A percentile compares a stretch with the other conserved stretches of the same genome.
These are phyloP conservation scores for Xenopus borealis DNA, from an alignment of 2,113 vertebrate genomes.

Conservation along the genomic window DNA sequence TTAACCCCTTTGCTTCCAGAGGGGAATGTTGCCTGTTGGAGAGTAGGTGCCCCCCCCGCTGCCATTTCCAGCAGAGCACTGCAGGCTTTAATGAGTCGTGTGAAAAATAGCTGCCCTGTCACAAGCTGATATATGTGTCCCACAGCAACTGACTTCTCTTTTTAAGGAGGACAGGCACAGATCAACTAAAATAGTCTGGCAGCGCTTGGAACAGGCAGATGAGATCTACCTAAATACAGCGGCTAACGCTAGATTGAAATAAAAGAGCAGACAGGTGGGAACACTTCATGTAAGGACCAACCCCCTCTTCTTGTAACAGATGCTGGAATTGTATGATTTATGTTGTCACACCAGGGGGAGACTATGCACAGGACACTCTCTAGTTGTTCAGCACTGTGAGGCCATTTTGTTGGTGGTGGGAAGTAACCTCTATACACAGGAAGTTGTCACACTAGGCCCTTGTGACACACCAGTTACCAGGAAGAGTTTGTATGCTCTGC, in stretches of 20 bases:
- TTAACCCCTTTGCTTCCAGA: constrained; percentile 8
- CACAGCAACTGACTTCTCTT: constrained; percentile 23
- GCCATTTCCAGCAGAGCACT: background rate
- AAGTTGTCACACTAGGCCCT: too few relatives aligned
- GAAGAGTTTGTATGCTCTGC: too few relatives aligned
- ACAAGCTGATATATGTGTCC: constrained; percentile 27
- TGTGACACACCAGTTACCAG: too few relatives aligned
- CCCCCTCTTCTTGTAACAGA: too few relatives aligned
- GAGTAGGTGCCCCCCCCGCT: background rate
- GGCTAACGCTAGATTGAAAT: constrained; percentile 1
- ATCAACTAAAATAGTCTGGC: constrained; percentile 31
- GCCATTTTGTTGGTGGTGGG: too few relatives aligned
- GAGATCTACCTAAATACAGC: background rate
- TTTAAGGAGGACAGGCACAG: constrained; percentile 27
- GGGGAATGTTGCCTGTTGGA: constrained; percentile 5
- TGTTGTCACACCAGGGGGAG: too few relatives aligned
- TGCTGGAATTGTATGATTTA: too few relatives aligned
- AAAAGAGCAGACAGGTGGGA: background rate
- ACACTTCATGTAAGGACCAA: background rate
- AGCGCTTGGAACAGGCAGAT: background rate
- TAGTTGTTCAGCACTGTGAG: too few relatives aligned
- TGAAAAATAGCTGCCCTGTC: constrained; percentile 39
- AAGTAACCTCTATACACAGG: too few relatives aligned
- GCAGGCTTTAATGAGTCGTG: constrained; percentile 9
- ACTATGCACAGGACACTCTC: too few relatives aligned